A percentile compares a stretch with the other conserved stretches of the same genome.
Evolutionary conservation across 1,140 invertebrate genomes (phyloP).

Genomic region (Cydia strobilella): DNA sequence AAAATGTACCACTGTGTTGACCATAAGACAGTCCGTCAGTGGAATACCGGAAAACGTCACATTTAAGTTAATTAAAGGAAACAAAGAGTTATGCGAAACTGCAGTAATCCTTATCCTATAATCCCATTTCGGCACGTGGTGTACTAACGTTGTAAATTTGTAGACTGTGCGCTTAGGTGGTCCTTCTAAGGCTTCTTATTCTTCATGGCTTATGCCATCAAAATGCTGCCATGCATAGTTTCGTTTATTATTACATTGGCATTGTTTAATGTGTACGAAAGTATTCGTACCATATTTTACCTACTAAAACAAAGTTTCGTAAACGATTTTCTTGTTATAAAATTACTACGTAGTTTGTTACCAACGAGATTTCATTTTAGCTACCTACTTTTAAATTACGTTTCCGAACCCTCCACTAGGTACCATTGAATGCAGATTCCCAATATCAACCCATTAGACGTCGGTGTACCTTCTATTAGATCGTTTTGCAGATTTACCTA

Average conservation of each 20-base stretch:
- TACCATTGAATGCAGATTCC: no score
- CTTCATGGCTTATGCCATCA: not conserved
- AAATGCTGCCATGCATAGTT: not conserved
- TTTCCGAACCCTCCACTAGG: no score
- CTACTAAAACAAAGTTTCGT: no score
- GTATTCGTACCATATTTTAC: no score
- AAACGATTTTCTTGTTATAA: not conserved
- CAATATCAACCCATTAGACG: no score
- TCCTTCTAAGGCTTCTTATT: not conserved
- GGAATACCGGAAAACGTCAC: not conserved
- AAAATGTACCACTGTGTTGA: not conserved
- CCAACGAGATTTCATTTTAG: no score
- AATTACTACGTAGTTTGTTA: not conserved
- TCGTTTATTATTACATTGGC: not conserved
- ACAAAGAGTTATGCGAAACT: conserved; percentile 9
- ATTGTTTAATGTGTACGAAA: not conserved
- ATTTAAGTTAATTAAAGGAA: not conserved
- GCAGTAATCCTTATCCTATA: conserved; percentile 8
- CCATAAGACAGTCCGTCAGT: not conserved
- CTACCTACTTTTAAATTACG: no score
- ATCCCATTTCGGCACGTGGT: conserved; percentile 17
- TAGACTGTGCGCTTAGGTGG: not conserved
- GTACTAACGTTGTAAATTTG: not conserved
- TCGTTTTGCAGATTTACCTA: no score
- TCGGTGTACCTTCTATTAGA: no score